Evolutionary conservation across 2,113 vertebrate genomes (phyloP).

Genomic region (Leucosticte australis): DNA sequence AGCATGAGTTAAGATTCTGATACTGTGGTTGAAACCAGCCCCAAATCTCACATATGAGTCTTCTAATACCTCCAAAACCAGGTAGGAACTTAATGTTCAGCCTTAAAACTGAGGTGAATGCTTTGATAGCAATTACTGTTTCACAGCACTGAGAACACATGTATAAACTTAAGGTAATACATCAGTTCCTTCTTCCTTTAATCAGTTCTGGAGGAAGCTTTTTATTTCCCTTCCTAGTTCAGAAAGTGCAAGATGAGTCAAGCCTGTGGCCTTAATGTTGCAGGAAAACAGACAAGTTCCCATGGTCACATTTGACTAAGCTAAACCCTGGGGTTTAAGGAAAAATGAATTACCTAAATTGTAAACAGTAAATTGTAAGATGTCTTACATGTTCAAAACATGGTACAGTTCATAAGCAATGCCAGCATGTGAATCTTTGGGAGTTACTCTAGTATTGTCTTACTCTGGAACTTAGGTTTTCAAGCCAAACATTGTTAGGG

Average conservation of each 20-base stretch:
- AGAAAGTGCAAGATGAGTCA: background rate
- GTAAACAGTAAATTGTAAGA: background rate
- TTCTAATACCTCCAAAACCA: conserved; percentile 54
- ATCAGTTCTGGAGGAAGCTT: background rate
- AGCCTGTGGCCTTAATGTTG: background rate
- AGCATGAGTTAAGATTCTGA: background rate
- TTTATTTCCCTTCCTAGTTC: background rate
- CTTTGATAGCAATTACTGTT: background rate
- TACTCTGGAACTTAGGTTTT: background rate
- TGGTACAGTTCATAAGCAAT: background rate
- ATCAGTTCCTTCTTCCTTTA: background rate
- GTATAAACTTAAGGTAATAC: background rate
- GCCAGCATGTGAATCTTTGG: background rate
- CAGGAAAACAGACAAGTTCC: background rate
- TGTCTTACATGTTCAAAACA: background rate
- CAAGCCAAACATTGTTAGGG: conserved; percentile 24
- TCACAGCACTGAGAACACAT: background rate
- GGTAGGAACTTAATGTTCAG: conserved; percentile 26
- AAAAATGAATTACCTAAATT: background rate
- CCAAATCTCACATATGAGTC: conserved; percentile 31
- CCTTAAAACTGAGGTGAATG: conserved; percentile 13
- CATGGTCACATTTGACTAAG: background rate
- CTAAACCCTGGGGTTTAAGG: background rate
- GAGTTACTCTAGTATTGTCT: background rate
- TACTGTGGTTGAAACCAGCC: conserved; percentile 40